Percentiles rank a stretch among this genome's conserved stretches.
Evolutionary conservation across 2,888 invertebrate species (phyloP).

Genomic region (Rapana venosa): DNA sequence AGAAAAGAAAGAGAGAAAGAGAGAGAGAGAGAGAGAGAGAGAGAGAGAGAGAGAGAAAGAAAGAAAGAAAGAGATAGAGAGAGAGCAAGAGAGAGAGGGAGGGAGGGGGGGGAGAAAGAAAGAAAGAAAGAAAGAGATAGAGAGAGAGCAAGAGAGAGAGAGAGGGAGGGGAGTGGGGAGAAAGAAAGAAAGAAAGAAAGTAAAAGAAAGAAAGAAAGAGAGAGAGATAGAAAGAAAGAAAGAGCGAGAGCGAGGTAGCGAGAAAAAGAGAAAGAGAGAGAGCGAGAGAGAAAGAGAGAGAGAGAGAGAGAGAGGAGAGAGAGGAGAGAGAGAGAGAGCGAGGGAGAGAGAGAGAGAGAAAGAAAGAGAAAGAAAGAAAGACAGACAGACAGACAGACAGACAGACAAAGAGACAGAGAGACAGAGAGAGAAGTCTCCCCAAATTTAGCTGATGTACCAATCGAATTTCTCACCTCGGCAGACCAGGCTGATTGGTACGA

Average conservation of each 20-base stretch:
- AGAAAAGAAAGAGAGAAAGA: too few relatives aligned
- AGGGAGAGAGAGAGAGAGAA: conserved; percentile 16
- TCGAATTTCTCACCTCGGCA: too few relatives aligned
- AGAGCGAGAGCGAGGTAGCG: not conserved
- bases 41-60: too few relatives aligned
- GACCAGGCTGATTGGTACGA: too few relatives aligned
- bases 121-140: not conserved
- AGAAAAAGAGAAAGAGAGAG: not conserved
- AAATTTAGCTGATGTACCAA: too few relatives aligned
- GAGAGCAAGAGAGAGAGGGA: too few relatives aligned
- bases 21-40: too few relatives aligned
- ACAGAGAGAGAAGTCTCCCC: not conserved
- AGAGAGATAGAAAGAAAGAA: not conserved
- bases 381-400: not conserved
- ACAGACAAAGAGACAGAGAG: not conserved
- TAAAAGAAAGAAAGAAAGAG: not conserved
- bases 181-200: not conserved
- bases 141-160: not conserved
- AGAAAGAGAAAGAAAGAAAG: not conserved
- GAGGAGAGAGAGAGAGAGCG: conserved; percentile 18
- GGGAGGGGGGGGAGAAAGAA: not conserved
- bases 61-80: too few relatives aligned
- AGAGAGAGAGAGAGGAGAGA: not conserved
- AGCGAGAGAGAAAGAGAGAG: not conserved
- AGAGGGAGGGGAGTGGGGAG: not conserved